Base-by-base conservation (phyloP, 2,113 vertebrate species). In the Oncorhynchus masou region DNA sequence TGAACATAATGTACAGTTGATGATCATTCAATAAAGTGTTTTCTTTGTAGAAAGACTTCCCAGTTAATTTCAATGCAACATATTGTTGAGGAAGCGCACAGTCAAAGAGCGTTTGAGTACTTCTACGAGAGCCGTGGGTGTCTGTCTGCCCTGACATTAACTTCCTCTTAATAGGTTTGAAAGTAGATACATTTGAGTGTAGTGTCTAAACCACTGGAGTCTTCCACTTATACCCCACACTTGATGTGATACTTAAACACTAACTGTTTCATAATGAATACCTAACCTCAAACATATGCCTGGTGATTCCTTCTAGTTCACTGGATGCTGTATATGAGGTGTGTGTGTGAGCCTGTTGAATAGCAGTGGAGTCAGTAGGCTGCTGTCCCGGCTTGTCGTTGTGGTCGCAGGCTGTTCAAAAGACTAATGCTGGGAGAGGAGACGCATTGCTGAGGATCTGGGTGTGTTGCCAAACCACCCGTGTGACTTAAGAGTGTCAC, bases 1-100 rank as follows among this genome's bases (percentile, higher is more conserved):
- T 92, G 91, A 92, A 91, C 86, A 90, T 76, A 81, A 79, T 93
- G 86, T 93, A 92, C 88, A 93, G 90, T 90, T 93, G 89, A 93
- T 90, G 83, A 87, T 90, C 93, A 89, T 91, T 86, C 88, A 93
- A 94, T 93, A 94, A 94, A 94, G 83, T 57, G 78, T 83, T 85
- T 85, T 87, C 92, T 93, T 93, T 92, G 85, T 92, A 88, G 81
- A 91, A 85, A 78, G 82, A 70, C 39, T 13, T 62, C 59, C n/a
- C n/a, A 54, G 51, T 62, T 62, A 8, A 62, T 62, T 62, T 22
- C 19, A 62, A 9, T 62, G 19, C 59, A 62, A 22, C 9, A 7
- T 3, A 5, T 9, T 62, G 7, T 45, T 45, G 39, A 11, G 39
- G 39, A 45, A 45, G 9, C 9, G 9, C 8, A 11, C 15, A 8